These are phyloP conservation scores for Operophtera brumata DNA, from an alignment of 2,888 invertebrate species.

Conservation along the genomic window DNA sequence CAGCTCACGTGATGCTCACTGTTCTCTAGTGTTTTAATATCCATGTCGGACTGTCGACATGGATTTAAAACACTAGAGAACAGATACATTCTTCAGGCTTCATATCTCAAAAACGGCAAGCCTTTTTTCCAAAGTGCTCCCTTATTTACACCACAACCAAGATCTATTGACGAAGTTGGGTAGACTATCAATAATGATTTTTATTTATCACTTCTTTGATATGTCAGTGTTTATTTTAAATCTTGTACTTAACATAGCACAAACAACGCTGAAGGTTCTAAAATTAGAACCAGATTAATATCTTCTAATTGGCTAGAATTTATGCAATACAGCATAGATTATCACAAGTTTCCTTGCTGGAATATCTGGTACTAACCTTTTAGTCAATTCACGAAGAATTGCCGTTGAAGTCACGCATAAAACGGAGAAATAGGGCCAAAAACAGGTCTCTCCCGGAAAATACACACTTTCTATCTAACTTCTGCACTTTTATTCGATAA, in stretches of 20 bases:
- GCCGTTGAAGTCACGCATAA: slow-evolving; percentile 51
- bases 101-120: no score
- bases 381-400: slow-evolving; percentile 41
- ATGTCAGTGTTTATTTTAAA: not conserved
- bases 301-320: not conserved
- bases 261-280: slow-evolving; percentile 41
- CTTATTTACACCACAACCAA: no score
- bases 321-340: not conserved
- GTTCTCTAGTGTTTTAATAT: no score
- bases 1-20: no score
- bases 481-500: slow-evolving; percentile 29
- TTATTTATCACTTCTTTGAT: no score
- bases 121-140: no score
- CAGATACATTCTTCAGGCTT: no score
- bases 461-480: slow-evolving; percentile 48
- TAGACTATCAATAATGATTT: no score
- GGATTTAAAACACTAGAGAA: no score
- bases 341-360: not conserved
- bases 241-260: slow-evolving; percentile 9
- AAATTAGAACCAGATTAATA: slow-evolving; percentile 46
- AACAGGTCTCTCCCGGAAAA: slow-evolving; percentile 57
- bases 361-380: slow-evolving; percentile 52
- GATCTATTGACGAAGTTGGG: no score
- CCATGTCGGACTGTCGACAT: no score
- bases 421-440: slow-evolving; percentile 54